A percentile compares a stretch with the other conserved stretches of the same genome.
These are phyloP conservation scores for Dermolepida albohirtum DNA, from an alignment of 2,888 invertebrate genomes.

Conservation along the genomic window DNA sequence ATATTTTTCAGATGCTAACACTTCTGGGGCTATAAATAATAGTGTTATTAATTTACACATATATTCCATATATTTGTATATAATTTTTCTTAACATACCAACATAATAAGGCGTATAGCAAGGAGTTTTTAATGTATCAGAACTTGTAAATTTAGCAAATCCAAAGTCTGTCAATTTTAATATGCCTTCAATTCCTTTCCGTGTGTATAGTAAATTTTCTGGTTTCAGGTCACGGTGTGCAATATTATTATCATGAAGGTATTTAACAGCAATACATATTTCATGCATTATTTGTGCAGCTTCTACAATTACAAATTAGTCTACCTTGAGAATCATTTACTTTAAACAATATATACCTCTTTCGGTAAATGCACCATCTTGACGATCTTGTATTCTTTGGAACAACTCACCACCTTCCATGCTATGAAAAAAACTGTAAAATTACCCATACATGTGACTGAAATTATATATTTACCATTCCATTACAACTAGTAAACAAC, in stretches of 20 bases:
- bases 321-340: neutral
- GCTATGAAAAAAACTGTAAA: conserved; percentile 63
- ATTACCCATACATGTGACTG: neutral
- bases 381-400: conserved; percentile 94
- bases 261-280: conserved; percentile 94
- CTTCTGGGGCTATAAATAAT: conserved; percentile 70
- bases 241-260: conserved; percentile 93
- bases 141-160: conserved; percentile 95
- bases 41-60: neutral
- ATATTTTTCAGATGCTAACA: conserved; percentile 96
- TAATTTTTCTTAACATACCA: conserved; percentile 69
- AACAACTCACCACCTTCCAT: conserved; percentile 99
- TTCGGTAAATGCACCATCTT: conserved; percentile 96
- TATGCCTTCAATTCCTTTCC: conserved; percentile 78
- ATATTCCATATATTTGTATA: neutral
- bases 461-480: conserved; percentile 78
- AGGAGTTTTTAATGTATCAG: conserved; percentile 94
- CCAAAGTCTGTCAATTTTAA: conserved; percentile 99
- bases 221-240: conserved; percentile 98
- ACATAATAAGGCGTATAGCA: conserved; percentile 99
- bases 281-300: conserved; percentile 96
- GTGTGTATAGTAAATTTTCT: conserved; percentile 94
- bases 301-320: conserved; percentile 68
- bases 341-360: conserved; percentile 69
- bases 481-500: conserved; percentile 98